Conservation (phyloP, 2,888 invertebrate species). For the Drepanosiphum platanoidis region DNA sequence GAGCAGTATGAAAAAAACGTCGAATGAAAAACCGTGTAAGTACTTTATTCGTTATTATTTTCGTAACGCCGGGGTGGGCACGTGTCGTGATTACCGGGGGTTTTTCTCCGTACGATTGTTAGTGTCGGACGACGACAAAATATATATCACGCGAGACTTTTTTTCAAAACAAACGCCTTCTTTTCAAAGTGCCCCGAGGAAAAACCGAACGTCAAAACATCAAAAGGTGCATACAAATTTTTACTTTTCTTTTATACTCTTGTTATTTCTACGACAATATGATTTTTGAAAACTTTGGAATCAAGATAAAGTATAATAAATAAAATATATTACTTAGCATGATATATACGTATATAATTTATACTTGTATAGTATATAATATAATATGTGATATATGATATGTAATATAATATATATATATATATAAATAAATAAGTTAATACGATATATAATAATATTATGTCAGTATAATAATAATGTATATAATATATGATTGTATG, state of each 20-base stretch:
- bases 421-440: conserved; percentile 15
- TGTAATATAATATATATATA: not conserved
- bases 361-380: not conserved
- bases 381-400: not conserved
- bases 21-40: too few species aligned
- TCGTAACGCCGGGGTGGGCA: too few species aligned
- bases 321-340: conserved; percentile 38
- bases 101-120: not conserved
- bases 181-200: conserved; percentile 27
- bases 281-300: conserved; percentile 24
- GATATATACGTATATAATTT: conserved; percentile 23
- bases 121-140: too few species aligned
- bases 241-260: too few species aligned
- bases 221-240: conserved; percentile 45
- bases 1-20: too few species aligned
- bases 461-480: conserved; percentile 10
- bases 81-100: not conserved
- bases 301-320: too few species aligned
- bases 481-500: conserved; percentile 54
- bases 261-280: conserved; percentile 41
- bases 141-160: conserved; percentile 23
- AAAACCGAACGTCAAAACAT: conserved; percentile 27
- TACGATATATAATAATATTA: conserved; percentile 9
- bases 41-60: too few species aligned
- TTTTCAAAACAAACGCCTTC: conserved; percentile 21